Conservation (phyloP, 2,888 invertebrate genomes). For the Caradrina clavipalpis region DNA sequence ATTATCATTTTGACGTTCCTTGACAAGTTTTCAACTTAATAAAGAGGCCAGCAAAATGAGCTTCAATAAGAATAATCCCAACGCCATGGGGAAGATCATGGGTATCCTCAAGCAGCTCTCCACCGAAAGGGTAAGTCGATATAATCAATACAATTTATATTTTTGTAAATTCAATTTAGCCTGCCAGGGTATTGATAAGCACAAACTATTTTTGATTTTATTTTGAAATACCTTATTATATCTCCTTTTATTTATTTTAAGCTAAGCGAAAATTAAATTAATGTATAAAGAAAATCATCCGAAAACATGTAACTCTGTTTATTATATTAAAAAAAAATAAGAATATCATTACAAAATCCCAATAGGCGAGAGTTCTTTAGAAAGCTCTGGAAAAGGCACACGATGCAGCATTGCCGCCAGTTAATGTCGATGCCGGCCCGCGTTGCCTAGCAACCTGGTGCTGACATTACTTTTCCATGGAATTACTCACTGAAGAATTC, state of each 20-base stretch:
- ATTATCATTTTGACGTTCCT: constrained; percentile 87
- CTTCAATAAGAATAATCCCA: constrained; percentile 89
- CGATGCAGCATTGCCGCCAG: constrained; percentile 34
- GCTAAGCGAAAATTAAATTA: neutral
- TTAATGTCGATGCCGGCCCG: constrained; percentile 64
- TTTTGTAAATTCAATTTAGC: neutral
- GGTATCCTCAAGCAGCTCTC: constrained; percentile 89
- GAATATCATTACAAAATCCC: constrained; percentile 27
- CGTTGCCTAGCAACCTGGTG: constrained; percentile 79
- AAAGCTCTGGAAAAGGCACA: constrained; percentile 74
- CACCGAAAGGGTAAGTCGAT: constrained; percentile 87
- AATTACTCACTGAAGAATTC: neutral
- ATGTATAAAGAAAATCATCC: neutral
- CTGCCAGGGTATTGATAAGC: neutral
- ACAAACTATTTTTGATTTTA: too few species aligned
- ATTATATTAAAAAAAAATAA: constrained; percentile 25
- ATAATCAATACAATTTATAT: constrained; percentile 3
- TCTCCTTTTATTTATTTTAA: neutral
- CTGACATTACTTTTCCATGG: constrained; percentile 17
- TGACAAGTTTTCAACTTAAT: constrained; percentile 73
- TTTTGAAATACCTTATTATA: too few species aligned
- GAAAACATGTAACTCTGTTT: constrained; percentile 10
- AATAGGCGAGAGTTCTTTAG: constrained; percentile 74
- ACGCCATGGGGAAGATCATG: constrained; percentile 89
- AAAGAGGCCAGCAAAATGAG: constrained; percentile 85